phyloP scores from a whole-genome alignment of 2,888 invertebrate species.

The Willowsia nigromaculata region DNA sequence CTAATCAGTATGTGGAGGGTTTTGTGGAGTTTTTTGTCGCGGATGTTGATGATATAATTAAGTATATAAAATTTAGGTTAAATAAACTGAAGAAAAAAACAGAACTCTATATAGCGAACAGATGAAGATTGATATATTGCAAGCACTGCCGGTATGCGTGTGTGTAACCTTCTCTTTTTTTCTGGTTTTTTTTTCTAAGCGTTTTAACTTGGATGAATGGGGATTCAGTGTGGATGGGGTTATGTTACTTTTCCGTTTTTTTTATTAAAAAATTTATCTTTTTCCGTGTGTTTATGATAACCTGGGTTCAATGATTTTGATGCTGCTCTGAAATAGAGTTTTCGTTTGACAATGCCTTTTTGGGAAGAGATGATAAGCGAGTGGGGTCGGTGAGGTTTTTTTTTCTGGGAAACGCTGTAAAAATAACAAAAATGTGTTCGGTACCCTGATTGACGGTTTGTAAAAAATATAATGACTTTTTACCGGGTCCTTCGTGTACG shows the following conservation, averaged over 20 bases:
- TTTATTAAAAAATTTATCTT: too few species aligned
- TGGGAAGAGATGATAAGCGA: too few species aligned
- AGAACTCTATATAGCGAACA: conserved; percentile 23
- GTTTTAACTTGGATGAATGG: too few species aligned
- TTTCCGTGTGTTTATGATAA: too few species aligned
- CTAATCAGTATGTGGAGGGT: conserved; percentile 12
- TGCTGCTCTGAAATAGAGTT: too few species aligned
- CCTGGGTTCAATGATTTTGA: too few species aligned
- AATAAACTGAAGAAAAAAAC: neutral
- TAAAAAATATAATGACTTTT: neutral
- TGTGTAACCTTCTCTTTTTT: neutral
- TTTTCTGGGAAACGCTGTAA: too few species aligned
- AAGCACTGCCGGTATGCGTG: conserved; percentile 67
- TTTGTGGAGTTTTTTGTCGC: neutral
- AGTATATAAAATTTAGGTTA: neutral
- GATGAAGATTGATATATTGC: conserved; percentile 20
- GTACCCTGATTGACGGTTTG: neutral
- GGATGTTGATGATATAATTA: neutral
- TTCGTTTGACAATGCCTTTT: too few species aligned
- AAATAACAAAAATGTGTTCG: conserved; percentile 57
- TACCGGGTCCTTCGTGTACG: conserved; percentile 24
- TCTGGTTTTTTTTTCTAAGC: neutral
- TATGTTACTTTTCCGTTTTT: too few species aligned
- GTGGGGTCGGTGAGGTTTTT: neutral
- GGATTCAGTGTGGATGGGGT: too few species aligned